phyloP scores from a whole-genome alignment of 2,888 invertebrate genomes.

The Megalurothrips usitatus region DNA sequence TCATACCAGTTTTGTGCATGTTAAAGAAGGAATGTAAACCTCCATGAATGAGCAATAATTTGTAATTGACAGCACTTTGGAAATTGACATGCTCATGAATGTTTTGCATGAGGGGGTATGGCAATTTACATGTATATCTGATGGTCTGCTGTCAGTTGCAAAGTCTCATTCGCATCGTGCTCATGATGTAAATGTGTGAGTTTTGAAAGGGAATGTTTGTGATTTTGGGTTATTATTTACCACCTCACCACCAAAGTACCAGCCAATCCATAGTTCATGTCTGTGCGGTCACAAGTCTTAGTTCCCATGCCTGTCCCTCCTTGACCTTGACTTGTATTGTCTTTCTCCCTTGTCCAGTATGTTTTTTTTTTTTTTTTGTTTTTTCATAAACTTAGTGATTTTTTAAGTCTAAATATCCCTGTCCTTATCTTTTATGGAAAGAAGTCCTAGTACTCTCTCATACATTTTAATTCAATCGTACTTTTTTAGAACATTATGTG shows the following conservation, averaged over 20 bases:
- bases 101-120: neutral
- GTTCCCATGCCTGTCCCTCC: neutral
- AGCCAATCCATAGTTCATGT: neutral
- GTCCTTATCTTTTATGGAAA: no score
- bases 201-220: neutral
- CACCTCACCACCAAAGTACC: neutral
- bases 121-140: neutral
- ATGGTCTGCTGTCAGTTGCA: neutral
- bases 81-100: neutral
- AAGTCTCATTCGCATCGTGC: neutral
- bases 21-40: neutral
- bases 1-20: neutral
- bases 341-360: neutral
- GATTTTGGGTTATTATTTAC: neutral
- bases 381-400: no score
- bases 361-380: neutral
- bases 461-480: neutral
- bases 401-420: no score
- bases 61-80: neutral
- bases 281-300: conserved; percentile 10
- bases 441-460: neutral
- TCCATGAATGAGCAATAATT: neutral
- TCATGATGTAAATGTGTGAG: neutral
- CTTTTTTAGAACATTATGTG: neutral
- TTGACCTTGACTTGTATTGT: neutral